Percentiles rank a stretch among this genome's conserved stretches.
Evolutionary conservation across 1,140 invertebrate species (phyloP).

Genomic region (Drosophila dunni): DNA sequence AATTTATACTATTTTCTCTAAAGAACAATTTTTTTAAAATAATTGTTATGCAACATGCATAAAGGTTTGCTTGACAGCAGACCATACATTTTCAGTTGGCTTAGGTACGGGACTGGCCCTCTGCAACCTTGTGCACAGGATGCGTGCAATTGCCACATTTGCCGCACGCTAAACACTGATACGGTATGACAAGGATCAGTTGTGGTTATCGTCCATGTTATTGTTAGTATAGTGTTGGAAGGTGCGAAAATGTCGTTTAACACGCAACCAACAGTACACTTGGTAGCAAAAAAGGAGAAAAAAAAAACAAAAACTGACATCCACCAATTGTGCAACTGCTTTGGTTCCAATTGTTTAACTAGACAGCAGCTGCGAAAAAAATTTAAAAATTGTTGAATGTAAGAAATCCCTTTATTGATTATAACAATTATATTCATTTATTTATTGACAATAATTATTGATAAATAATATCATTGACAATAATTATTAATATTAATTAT

Average conservation of each 20-base stretch:
- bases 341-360: slow-evolving; percentile 16
- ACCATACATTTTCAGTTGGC: too few species aligned
- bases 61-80: too few species aligned
- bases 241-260: slow-evolving; percentile 74
- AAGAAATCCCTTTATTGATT: neutral
- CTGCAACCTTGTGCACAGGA: slow-evolving; percentile 18
- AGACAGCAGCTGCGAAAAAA: slow-evolving; percentile 46
- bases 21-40: too few species aligned
- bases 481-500: too few species aligned
- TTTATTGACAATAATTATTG: too few species aligned
- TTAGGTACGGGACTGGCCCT: too few species aligned
- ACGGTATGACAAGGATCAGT: slow-evolving; percentile 34
- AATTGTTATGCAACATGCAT: too few species aligned
- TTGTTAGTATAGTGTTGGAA: slow-evolving; percentile 28
- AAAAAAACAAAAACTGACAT: slow-evolving; percentile 24
- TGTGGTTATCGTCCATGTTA: slow-evolving; percentile 16
- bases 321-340: slow-evolving; percentile 29
- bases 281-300: slow-evolving; percentile 25
- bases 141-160: slow-evolving; percentile 75
- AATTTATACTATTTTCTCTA: too few species aligned
- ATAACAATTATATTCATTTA: too few species aligned
- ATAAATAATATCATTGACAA: too few species aligned
- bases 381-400: slow-evolving; percentile 35
- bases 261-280: slow-evolving; percentile 52
- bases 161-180: slow-evolving; percentile 30